Percentiles rank a stretch among this genome's conserved stretches.
phyloP scores from a whole-genome alignment of 2,113 vertebrate species.

The Pseudonaja textilis region DNA sequence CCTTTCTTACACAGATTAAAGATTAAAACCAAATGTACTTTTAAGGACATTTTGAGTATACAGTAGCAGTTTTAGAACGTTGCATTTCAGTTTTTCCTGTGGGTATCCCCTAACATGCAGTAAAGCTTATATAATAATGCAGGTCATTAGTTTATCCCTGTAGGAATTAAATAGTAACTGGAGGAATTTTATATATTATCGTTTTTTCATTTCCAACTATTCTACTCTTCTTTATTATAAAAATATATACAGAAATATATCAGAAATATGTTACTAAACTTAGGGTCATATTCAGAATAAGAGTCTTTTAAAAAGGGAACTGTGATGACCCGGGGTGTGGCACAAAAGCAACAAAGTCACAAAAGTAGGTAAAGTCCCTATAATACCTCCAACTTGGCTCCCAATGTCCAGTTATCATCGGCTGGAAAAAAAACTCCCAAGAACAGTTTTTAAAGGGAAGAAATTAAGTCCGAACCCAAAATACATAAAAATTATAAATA shows the following conservation, averaged over 20 bases:
- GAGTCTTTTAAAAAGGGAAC: not conserved
- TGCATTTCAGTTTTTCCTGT: not conserved
- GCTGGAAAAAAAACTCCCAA: no score
- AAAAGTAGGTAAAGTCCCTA: no score
- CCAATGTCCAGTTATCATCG: no score
- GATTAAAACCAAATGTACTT: not conserved
- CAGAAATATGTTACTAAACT: not conserved
- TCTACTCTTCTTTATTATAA: not conserved
- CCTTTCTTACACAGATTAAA: not conserved
- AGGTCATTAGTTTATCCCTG: not conserved
- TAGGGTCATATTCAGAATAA: not conserved
- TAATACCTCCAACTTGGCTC: no score
- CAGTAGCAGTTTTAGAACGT: not conserved
- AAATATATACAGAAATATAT: not conserved
- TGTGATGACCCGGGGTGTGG: not conserved
- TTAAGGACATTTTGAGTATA: not conserved
- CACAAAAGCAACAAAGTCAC: no score
- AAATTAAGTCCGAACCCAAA: no score
- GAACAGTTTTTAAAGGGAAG: no score
- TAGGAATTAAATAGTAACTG: not conserved
- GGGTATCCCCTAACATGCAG: not conserved
- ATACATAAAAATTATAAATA: no score
- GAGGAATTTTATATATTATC: not conserved
- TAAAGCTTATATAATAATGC: not conserved
- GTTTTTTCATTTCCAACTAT: not conserved